phyloP scores from a whole-genome alignment of 2,113 vertebrate genomes.

The Chaenocephalus aceratus region DNA sequence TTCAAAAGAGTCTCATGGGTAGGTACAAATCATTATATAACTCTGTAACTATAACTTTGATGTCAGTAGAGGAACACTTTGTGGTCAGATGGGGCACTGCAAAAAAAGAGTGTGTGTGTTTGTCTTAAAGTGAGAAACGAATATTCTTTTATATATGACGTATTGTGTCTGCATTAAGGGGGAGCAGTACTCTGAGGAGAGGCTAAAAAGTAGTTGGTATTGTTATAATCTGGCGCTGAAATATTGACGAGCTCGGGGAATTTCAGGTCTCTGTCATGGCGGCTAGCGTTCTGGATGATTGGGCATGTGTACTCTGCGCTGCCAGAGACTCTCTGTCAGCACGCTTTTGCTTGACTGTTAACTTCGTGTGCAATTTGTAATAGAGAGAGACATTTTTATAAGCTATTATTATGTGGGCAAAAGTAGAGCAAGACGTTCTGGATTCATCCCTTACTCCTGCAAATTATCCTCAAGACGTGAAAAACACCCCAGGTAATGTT shows the following conservation, averaged over 20 bases:
- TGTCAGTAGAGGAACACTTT: slow-evolving; percentile 38
- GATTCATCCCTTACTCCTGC: slow-evolving; percentile 9
- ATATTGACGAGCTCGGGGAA: slow-evolving; percentile 46
- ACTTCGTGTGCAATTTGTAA: slow-evolving; percentile 18
- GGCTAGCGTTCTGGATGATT: slow-evolving; percentile 22
- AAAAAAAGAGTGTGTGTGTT: not conserved
- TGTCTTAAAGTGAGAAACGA: slow-evolving; percentile 7
- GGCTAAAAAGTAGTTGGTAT: not conserved
- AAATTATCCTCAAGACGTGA: slow-evolving; percentile 24
- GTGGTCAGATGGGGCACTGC: too few relatives aligned
- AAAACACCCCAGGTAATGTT: slow-evolving; percentile 1
- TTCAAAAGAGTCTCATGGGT: slow-evolving; percentile 47
- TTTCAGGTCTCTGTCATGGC: slow-evolving; percentile 11
- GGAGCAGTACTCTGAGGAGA: not conserved
- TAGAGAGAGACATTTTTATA: slow-evolving; percentile 13
- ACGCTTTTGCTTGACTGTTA: slow-evolving; percentile 6
- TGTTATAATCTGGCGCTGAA: slow-evolving; percentile 42
- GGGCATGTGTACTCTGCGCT: not conserved
- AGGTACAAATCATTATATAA: slow-evolving; percentile 34
- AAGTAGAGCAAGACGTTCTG: slow-evolving; percentile 25
- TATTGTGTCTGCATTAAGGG: slow-evolving; percentile 8
- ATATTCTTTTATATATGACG: slow-evolving; percentile 7
- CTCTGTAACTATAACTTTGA: slow-evolving; percentile 49
- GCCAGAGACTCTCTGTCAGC: slow-evolving; percentile 21
- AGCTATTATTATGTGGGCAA: not conserved